Base-by-base conservation (phyloP, 2,888 invertebrate genomes). In the Tortricodes alternella region DNA sequence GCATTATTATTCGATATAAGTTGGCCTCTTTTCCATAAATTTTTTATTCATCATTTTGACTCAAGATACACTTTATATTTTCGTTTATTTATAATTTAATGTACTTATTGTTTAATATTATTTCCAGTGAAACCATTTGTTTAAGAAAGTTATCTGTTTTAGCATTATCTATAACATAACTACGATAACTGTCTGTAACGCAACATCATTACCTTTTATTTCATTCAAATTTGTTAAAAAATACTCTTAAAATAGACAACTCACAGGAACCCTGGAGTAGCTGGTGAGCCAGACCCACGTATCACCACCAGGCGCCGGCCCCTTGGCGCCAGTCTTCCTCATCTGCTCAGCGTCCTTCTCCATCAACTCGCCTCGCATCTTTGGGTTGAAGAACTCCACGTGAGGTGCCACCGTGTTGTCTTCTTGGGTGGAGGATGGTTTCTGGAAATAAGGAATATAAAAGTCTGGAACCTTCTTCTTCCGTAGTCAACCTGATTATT, bases 241-340 rank as follows among this genome's bases (percentile, higher is more conserved):
- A n/a, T 9, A n/a, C 9, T 29, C 5, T 7, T 15, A 13, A 5
- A 15, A 6, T 11, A 15, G 4, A 5, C 7, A 13, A 37, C 87
- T 79, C 65, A 96, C 96, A 73, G 97, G 96, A 66, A 97, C 96
- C 66, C 96, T 93, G 27, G 96, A 96, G 71, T 96, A 96, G 62
- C 96, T 95, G 52, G 96, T 96, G 63, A 97, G 83, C 95, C 96
- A 97, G 63, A 97, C 94, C 96, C 96, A 96, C 18, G 94, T 94
- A 66, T 95, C 95, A 1, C 94, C 95, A 0, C 94, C 95, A 1
- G 94, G 94, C 0, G 94, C 93, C 0, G 94, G 93, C 0, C 94
- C 94, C 64, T 94, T 94, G 3, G 91, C 87, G 0, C 93, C 94
- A 0, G 92, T 93, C 58, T 89, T 90, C 52, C 91, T 87, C 75